A percentile compares a stretch with the other conserved stretches of the same genome.
phyloP scores from a whole-genome alignment of 2,797 vertebrate genomes.

The Phylloscopus collybita region DNA sequence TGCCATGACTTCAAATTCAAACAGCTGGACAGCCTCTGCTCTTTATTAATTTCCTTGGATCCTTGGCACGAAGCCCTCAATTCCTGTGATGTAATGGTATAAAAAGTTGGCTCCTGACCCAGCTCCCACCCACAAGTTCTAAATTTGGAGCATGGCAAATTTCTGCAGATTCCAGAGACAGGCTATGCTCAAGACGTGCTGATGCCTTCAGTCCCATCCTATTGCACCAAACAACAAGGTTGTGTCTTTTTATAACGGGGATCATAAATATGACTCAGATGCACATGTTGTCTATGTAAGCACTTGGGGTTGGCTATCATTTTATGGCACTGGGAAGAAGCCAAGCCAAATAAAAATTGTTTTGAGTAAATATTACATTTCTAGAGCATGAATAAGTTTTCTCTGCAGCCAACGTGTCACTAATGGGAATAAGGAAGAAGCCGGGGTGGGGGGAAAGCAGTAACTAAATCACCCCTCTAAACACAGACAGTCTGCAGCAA shows the following conservation, averaged over 20 bases:
- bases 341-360: conserved; percentile 76
- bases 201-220: conserved; percentile 47
- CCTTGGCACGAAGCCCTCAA: conserved; percentile 14
- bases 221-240: conserved; percentile 56
- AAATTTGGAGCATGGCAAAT: conserved; percentile 79
- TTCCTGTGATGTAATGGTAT: conserved; percentile 77
- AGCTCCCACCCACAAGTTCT: conserved; percentile 71
- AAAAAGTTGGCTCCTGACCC: conserved; percentile 72
- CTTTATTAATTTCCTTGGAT: conserved; percentile 71
- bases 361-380: conserved; percentile 73
- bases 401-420: conserved; percentile 62
- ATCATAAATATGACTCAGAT: conserved; percentile 76
- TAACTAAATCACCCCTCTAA: conserved; percentile 63
- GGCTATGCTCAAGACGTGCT: conserved; percentile 63
- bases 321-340: conserved; percentile 65
- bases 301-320: conserved; percentile 67
- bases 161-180: conserved; percentile 70
- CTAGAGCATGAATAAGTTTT: conserved; percentile 63
- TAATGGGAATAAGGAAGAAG: conserved; percentile 72
- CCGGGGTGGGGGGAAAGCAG: conserved; percentile 34
- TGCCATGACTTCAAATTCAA: conserved; percentile 62
- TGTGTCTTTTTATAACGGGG: conserved; percentile 52
- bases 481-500: conserved; percentile 53
- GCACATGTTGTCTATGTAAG: conserved; percentile 68
- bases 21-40: conserved; percentile 73